Evolutionary conservation across 2,797 vertebrate species (phyloP), one percentile per base, ranked within the genome.

Genomic region (Toxotes lorentzi): DNA sequence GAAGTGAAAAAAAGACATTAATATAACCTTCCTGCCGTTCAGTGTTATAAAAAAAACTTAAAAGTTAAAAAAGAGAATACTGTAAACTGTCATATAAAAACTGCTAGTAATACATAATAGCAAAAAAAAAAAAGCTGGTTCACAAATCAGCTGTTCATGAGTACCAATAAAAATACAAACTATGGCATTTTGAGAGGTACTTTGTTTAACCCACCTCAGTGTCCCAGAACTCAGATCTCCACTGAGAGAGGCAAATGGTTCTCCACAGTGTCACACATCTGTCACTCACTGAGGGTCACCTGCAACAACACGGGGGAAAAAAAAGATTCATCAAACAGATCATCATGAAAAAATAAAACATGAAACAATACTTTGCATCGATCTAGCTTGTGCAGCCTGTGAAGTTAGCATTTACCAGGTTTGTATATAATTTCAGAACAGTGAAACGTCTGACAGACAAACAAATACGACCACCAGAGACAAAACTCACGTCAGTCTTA

Each of bases 161-260:
- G 4, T 16, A 35, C 45, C 30, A 56, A 51, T 59, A 23, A 78
- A 45, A 66, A n/a, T 17, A 40, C 1, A 24, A 54, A 57, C 32
- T 24, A 24, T n/a, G 10, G 11, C 10, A 6, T 11, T 56, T 60
- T 13, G 6, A 43, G n/a, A 62, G 19, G 16, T 21, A 38, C 7
- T 8, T 13, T 58, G 2, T 35, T 30, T 38, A 30, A 35, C 0
- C 1, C 23, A 97, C 97, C 97, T 96, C 88, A 90, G 93, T 94
- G 95, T 91, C 91, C 93, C 94, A 91, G 90, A 95, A 96, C 85
- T 97, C 96, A 97, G 61, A 96, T 95, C 93, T 96, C 93, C 96
- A 87, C 92, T 86, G 89, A 91, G 95, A 95, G 95, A 95, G 93
- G 92, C 65, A 73, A 61, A 90, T 92, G 94, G 90, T 94, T 91